Conservation (phyloP, 2,797 vertebrate genomes). For the Protosalanx chinensis region DNA sequence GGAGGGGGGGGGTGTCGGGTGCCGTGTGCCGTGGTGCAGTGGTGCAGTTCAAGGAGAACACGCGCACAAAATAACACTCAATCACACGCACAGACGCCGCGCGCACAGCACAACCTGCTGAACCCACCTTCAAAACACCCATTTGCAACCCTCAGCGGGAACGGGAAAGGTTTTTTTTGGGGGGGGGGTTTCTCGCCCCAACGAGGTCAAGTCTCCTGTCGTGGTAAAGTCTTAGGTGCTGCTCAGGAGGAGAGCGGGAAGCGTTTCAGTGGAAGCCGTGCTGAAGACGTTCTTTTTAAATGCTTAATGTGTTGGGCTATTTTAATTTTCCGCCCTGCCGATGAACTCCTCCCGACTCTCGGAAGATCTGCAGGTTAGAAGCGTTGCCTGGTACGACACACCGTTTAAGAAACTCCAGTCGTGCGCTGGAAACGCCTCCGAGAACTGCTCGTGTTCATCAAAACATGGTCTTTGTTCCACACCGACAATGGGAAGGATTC, state of each 20-base stretch:
- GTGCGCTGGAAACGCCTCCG: slow-evolving; percentile 13
- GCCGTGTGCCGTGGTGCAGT: too few species aligned
- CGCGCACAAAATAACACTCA: neutral
- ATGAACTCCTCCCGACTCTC: slow-evolving; percentile 35
- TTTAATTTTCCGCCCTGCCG: slow-evolving; percentile 34
- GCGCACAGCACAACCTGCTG: neutral
- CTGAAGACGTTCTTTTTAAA: slow-evolving; percentile 23
- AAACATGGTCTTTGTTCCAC: neutral
- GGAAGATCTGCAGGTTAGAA: slow-evolving; percentile 6
- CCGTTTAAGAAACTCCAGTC: neutral
- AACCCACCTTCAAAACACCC: neutral
- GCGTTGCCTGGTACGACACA: neutral
- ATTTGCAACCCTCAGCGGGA: too few species aligned
- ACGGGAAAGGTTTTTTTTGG: too few species aligned
- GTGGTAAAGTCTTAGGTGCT: neutral
- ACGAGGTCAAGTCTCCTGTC: slow-evolving; percentile 1
- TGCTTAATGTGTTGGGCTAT: slow-evolving; percentile 16
- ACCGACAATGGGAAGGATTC: slow-evolving; percentile 7
- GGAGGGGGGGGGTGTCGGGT: too few species aligned
- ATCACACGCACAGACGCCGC: neutral
- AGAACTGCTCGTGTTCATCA: neutral
- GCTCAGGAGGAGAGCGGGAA: slow-evolving; percentile 19
- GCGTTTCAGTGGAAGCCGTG: slow-evolving; percentile 10
- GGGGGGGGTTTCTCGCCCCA: too few species aligned
- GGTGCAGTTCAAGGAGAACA: neutral